Percentiles rank a stretch among this genome's conserved stretches.
These are phyloP conservation scores for Tenthredo distinguenda DNA, from an alignment of 2,888 invertebrate genomes.

Conservation along the genomic window DNA sequence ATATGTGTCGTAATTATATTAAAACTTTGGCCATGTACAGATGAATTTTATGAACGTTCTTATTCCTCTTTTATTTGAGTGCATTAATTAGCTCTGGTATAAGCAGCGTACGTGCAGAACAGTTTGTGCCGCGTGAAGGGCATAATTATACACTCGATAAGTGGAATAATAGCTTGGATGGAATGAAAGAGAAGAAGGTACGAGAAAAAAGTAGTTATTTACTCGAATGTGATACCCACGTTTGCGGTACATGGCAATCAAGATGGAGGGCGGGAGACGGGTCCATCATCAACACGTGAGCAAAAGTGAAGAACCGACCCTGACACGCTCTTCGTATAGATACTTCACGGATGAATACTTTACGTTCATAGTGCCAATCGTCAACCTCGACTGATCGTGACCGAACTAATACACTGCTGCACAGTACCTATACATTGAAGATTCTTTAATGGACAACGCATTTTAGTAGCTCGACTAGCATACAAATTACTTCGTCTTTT, in stretches of 20 bases:
- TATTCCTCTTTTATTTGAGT: not conserved
- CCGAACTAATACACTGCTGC: not conserved
- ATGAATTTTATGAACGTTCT: not conserved
- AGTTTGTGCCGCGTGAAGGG: constrained; percentile 3
- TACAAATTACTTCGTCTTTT: not conserved
- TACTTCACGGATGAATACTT: constrained; percentile 37
- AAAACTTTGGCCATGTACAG: not conserved
- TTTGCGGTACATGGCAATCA: constrained; percentile 41
- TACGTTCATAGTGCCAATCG: constrained; percentile 57
- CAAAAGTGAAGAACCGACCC: constrained; percentile 68
- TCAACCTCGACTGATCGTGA: constrained; percentile 49
- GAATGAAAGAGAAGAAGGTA: constrained; percentile 45
- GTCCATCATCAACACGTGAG: constrained; percentile 50
- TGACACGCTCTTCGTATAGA: constrained; percentile 62
- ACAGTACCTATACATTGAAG: not conserved
- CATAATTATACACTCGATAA: constrained; percentile 35
- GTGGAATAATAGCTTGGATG: constrained; percentile 50
- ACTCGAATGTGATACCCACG: constrained; percentile 31
- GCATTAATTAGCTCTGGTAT: not conserved
- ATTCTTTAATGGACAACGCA: constrained; percentile 36
- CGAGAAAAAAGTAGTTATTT: constrained; percentile 32
- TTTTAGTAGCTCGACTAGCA: not conserved
- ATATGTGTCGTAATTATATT: not conserved
- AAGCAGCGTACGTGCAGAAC: not conserved
- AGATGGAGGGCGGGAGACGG: constrained; percentile 40